Conservation (phyloP, 2,888 invertebrate species). For the Drosophila nigritarsus region DNA sequence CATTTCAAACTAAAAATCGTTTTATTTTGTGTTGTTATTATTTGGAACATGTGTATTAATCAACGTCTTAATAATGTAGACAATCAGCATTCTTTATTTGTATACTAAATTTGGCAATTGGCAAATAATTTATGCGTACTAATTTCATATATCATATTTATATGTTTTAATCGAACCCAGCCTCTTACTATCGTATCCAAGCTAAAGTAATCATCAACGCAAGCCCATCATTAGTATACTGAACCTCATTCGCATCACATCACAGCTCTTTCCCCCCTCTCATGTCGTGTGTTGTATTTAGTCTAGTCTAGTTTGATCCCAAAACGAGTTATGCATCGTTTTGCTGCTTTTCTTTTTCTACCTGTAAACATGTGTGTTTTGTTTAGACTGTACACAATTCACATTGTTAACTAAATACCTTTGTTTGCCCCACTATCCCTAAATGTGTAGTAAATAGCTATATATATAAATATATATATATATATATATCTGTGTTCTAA, state of each 20-base stretch:
- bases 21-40: slow-evolving; percentile 15
- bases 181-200: slow-evolving; percentile 10
- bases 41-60: slow-evolving; percentile 32
- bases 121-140: slow-evolving; percentile 49
- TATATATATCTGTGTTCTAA: slow-evolving; percentile 5
- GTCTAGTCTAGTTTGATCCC: slow-evolving; percentile 24
- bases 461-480: slow-evolving; percentile 48
- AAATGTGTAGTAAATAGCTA: slow-evolving; percentile 70
- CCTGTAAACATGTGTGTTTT: slow-evolving; percentile 49
- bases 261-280: slow-evolving; percentile 8
- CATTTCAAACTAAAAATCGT: slow-evolving; percentile 44
- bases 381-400: slow-evolving; percentile 46
- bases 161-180: slow-evolving; percentile 35
- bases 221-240: slow-evolving; percentile 31
- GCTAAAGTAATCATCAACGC: slow-evolving; percentile 24
- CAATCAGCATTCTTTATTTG: slow-evolving; percentile 39
- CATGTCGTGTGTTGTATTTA: slow-evolving; percentile 49
- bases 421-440: slow-evolving; percentile 41
- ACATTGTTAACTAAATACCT: slow-evolving; percentile 33
- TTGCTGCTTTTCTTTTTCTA: slow-evolving; percentile 32
- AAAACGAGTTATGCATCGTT: slow-evolving; percentile 20
- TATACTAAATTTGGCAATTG: slow-evolving; percentile 61
- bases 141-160: slow-evolving; percentile 50
- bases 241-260: slow-evolving; percentile 39
- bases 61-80: slow-evolving; percentile 41